phyloP scores from a whole-genome alignment of 1,140 invertebrate genomes.

The Adelges cooleyi region DNA sequence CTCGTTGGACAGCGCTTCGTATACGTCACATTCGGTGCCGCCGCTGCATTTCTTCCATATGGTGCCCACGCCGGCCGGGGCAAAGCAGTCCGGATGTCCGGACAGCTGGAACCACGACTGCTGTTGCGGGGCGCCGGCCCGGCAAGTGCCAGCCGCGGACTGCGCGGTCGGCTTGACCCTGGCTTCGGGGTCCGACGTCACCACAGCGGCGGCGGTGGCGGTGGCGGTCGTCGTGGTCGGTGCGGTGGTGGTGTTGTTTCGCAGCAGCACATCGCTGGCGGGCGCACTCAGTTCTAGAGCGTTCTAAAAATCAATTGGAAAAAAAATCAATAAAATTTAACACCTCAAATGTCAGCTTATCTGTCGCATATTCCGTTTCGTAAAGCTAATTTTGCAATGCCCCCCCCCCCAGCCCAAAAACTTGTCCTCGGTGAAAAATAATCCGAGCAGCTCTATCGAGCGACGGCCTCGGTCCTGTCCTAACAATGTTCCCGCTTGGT shows the following conservation, averaged over 20 bases:
- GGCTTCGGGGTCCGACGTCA: not conserved
- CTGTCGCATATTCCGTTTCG: too few relatives aligned
- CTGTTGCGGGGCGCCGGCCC: not conserved
- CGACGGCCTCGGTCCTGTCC: too few relatives aligned
- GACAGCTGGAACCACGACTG: slow-evolving; percentile 80
- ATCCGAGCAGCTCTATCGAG: too few relatives aligned
- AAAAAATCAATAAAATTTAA: too few relatives aligned
- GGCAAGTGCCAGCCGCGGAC: not conserved
- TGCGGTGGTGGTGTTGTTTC: slow-evolving; percentile 14
- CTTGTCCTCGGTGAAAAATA: too few relatives aligned
- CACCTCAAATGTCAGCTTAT: too few relatives aligned
- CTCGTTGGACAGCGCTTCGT: slow-evolving; percentile 68
- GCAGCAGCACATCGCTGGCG: slow-evolving; percentile 70
- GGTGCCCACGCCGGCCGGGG: slow-evolving; percentile 74
- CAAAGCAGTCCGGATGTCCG: slow-evolving; percentile 84
- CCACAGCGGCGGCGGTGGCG: not conserved
- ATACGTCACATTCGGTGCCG: slow-evolving; percentile 63
- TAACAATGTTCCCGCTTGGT: too few relatives aligned
- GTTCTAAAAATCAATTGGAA: slow-evolving; percentile 61
- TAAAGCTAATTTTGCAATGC: too few relatives aligned
- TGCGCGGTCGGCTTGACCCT: not conserved
- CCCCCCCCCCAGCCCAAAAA: too few relatives aligned
- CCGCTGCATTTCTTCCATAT: slow-evolving; percentile 37
- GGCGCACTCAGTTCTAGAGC: slow-evolving; percentile 84
- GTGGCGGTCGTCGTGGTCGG: not conserved